Evolutionary conservation across 2,113 vertebrate species (phyloP).

Genomic region (Cryptomyrus ogoouensis): DNA sequence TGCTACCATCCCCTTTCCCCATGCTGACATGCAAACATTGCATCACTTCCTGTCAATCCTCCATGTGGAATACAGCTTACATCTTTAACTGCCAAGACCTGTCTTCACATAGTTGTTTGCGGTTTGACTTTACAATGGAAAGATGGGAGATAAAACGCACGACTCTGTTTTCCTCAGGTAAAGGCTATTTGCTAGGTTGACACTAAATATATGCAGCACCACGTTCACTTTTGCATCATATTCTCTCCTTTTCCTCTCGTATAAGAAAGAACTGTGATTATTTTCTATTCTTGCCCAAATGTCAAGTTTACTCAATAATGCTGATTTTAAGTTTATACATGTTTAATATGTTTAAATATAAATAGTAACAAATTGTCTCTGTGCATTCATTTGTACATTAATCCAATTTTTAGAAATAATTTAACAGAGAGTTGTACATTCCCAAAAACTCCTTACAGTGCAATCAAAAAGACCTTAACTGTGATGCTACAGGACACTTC

Average conservation of each 20-base stretch:
- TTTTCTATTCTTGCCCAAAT: not conserved
- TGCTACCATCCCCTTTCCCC: not conserved
- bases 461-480: not conserved
- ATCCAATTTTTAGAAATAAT: too few species aligned
- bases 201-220: not conserved
- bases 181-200: not conserved
- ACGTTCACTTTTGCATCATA: not conserved
- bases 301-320: not conserved
- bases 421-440: not conserved
- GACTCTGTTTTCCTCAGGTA: not conserved
- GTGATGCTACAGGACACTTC: not conserved
- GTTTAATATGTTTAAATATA: not conserved
- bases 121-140: not conserved
- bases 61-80: not conserved
- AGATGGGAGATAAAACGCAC: not conserved
- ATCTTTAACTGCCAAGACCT: not conserved
- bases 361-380: not conserved
- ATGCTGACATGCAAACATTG: not conserved
- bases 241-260: not conserved
- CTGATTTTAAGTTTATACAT: not conserved
- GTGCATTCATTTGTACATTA: not conserved
- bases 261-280: not conserved
- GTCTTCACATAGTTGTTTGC: not conserved
- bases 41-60: slow-evolving; percentile 9
- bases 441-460: not conserved